Evolutionary conservation across 2,888 invertebrate species (phyloP).

Genomic region (Acronicta alni): DNA sequence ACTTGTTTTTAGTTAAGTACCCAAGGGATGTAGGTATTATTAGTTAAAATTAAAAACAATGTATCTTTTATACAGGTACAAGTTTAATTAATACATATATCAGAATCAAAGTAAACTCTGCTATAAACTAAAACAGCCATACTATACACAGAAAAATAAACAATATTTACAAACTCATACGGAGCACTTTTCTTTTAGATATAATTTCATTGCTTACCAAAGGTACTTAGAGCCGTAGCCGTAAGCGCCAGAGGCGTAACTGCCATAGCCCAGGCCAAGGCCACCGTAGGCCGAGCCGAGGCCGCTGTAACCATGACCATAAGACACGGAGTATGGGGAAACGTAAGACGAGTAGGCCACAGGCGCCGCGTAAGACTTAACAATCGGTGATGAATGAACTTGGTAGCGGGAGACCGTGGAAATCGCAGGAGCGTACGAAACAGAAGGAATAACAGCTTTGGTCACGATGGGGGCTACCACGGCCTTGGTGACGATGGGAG

Average conservation of each 20-base stretch:
- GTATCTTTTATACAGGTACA: conserved; percentile 27
- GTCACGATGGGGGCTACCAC: conserved; percentile 56
- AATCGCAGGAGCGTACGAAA: conserved; percentile 65
- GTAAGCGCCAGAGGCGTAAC: conserved; percentile 53
- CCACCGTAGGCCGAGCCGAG: conserved; percentile 21
- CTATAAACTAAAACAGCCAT: conserved; percentile 43
- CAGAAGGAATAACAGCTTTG: conserved; percentile 61
- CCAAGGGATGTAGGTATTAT: neutral
- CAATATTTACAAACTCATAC: conserved; percentile 38
- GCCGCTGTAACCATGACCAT: conserved; percentile 32
- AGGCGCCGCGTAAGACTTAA: conserved; percentile 52
- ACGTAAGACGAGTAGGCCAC: conserved; percentile 50
- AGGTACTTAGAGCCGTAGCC: conserved; percentile 60
- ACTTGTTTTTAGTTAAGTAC: neutral
- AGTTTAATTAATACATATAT: conserved; percentile 43
- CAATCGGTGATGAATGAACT: conserved; percentile 62
- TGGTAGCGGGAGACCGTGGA: conserved; percentile 72
- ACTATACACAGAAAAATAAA: conserved; percentile 20
- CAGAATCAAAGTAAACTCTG: conserved; percentile 18
- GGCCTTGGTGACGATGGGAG: conserved; percentile 55
- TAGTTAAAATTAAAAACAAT: conserved; percentile 18
- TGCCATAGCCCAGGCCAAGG: conserved; percentile 22
- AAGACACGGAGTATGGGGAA: conserved; percentile 37
- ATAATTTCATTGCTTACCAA: conserved; percentile 58
- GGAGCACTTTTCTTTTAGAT: conserved; percentile 4